phyloP scores from a whole-genome alignment of 2,888 invertebrate genomes.

The Augochlorella aurata region DNA sequence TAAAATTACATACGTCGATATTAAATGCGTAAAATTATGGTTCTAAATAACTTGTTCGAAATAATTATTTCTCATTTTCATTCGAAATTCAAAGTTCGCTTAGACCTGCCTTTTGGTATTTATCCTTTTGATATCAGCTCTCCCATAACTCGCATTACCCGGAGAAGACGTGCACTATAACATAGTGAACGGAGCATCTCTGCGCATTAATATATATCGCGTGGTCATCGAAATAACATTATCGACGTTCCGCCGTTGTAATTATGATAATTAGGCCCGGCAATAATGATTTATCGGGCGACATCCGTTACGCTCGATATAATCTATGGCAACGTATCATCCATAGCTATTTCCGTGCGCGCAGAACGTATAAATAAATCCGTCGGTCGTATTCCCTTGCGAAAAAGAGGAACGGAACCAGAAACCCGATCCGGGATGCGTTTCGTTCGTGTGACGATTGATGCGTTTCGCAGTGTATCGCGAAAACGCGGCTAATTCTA shows the following conservation, averaged over 20 bases:
- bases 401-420: constrained; percentile 29
- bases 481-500: constrained; percentile 62
- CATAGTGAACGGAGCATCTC: background rate
- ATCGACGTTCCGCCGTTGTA: constrained; percentile 48
- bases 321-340: constrained; percentile 41
- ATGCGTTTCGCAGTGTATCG: constrained; percentile 61
- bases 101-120: too few species aligned
- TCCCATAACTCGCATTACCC: too few species aligned
- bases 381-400: constrained; percentile 31
- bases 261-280: constrained; percentile 55
- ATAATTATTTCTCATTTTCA: too few species aligned
- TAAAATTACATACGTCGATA: too few species aligned
- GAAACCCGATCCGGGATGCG: constrained; percentile 53
- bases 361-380: constrained; percentile 44
- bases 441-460: constrained; percentile 63
- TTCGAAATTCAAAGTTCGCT: too few species aligned
- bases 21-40: too few species aligned
- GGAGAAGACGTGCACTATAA: background rate
- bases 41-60: too few species aligned
- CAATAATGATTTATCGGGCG: constrained; percentile 52
- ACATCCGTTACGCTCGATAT: constrained; percentile 54
- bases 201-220: constrained; percentile 34
- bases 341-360: constrained; percentile 37
- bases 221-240: constrained; percentile 46
- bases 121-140: too few species aligned